A percentile compares a stretch with the other conserved stretches of the same genome.
Evolutionary conservation across 2,797 vertebrate species (phyloP).

Genomic region (Sebastes matsubarae): DNA sequence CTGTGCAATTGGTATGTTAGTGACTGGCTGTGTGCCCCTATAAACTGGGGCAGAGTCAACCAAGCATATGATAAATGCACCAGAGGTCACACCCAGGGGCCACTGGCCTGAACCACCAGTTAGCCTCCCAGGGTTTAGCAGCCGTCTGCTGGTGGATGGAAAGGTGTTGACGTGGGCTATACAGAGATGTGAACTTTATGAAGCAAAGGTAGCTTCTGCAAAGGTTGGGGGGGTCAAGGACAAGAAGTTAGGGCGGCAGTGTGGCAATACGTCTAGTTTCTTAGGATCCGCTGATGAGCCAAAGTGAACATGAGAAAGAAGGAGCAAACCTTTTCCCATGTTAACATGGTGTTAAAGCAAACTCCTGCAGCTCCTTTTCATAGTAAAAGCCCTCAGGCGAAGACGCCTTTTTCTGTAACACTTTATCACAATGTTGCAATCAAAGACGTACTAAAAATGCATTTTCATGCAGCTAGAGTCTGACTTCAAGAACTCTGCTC

Average conservation of each 20-base stretch:
- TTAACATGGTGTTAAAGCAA: not conserved
- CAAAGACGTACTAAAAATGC: constrained; percentile 10
- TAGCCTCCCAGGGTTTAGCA: constrained; percentile 65
- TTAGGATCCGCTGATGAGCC: not conserved
- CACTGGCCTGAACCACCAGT: constrained; percentile 64
- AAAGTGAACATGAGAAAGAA: not conserved
- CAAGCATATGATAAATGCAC: constrained; percentile 71
- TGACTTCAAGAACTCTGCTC: not conserved
- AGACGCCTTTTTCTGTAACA: not conserved
- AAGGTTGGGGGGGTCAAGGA: constrained; percentile 27
- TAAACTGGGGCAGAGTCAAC: constrained; percentile 69
- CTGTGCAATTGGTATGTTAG: constrained; percentile 62
- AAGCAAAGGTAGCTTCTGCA: constrained; percentile 11
- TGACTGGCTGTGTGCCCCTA: constrained; percentile 48
- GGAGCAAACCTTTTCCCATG: not conserved
- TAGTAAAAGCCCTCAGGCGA: not conserved
- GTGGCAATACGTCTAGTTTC: not conserved
- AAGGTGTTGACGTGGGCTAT: constrained; percentile 60
- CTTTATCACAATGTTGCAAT: constrained; percentile 12
- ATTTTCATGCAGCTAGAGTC: not conserved
- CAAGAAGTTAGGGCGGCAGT: constrained; percentile 10
- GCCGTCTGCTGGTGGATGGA: constrained; percentile 56
- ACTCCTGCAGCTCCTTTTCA: not conserved
- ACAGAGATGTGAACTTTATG: constrained; percentile 42
- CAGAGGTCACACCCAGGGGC: constrained; percentile 62